Evolutionary conservation across 2,888 invertebrate genomes (phyloP), one percentile per base, ranked within the genome.

Genomic region (Megastigmus dorsalis): DNA sequence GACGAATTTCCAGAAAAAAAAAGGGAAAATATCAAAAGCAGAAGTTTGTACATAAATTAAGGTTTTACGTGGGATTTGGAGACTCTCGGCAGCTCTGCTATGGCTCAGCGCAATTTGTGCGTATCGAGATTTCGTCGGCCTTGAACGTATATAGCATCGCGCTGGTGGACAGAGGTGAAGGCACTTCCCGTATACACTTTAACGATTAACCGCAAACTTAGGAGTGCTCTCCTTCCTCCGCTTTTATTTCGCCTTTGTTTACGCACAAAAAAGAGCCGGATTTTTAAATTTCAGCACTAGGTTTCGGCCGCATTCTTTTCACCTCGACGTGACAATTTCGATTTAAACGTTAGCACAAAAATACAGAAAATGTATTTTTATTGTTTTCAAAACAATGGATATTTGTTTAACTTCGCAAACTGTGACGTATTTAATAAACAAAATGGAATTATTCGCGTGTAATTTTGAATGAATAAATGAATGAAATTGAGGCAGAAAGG

Each of bases 161-260:
- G 18, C 38, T 13, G 36, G 28, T 20, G 41, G 30, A 6, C 41
- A 18, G 59, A 60, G 69, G 69, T 69, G 28, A 69, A 60, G 28
- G 50, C 36, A 50, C 68, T 41, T 48, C 26, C 7, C 30, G 57
- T 28, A 2, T 30, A 30, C 54, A 10, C 18, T n/a, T 48, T 10
- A 48, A 33, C 23, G 62, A 74, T 62, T 48, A 57, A 48, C 48
- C 57, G 57, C 50, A 74, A 74, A 74, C 59, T 54, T 55, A 55
- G 48, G 48, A 30, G 68, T 30, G 62, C 33, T 55, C 48, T 67
- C 54, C 55, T 68, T 74, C 41, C 60, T 73, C 67, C 62, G 20
- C n/a, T 15, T 66, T 36, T 41, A 36, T 33, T 26, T 38, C n/a
- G 15, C 26, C 0, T 5, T 68, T 18, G n/a, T 26, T 10, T 9